These are phyloP conservation scores for Myotis yumanensis DNA, from an alignment of 2,113 vertebrate genomes.

Conservation along the genomic window DNA sequence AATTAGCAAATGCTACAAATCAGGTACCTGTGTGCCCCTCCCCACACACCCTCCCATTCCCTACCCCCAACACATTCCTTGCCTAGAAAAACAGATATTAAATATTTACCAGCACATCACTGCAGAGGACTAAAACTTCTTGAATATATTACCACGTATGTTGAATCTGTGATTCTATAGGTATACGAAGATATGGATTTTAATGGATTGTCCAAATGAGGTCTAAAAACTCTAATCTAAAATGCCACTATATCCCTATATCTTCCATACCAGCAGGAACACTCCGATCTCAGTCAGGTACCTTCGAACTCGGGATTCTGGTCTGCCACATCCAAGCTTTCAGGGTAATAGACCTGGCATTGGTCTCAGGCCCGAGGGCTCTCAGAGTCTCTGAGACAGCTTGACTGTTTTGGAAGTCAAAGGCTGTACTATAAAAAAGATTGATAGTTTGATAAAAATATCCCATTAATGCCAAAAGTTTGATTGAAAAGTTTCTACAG, in stretches of 20 bases:
- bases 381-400: not conserved
- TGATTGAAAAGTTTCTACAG: slow-evolving; percentile 31
- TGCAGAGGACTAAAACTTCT: not conserved
- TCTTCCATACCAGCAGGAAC: not conserved
- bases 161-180: not conserved
- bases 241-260: not conserved
- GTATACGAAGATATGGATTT: not conserved
- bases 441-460: not conserved
- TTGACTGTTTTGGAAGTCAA: slow-evolving; percentile 14
- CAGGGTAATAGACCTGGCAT: not conserved
- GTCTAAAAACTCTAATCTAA: not conserved
- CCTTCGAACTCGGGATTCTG: not conserved
- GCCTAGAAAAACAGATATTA: not conserved
- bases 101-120: not conserved
- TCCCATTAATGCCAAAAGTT: slow-evolving; percentile 47
- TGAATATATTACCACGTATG: not conserved
- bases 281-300: not conserved
- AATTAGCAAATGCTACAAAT: not conserved
- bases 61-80: not conserved
- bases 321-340: not conserved
- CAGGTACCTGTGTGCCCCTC: not conserved
- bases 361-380: not conserved
- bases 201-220: not conserved
- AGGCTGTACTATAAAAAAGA: not conserved
- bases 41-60: not conserved